Conservation (phyloP, 2,888 invertebrate genomes). For the Cosmopolites sordidus region DNA sequence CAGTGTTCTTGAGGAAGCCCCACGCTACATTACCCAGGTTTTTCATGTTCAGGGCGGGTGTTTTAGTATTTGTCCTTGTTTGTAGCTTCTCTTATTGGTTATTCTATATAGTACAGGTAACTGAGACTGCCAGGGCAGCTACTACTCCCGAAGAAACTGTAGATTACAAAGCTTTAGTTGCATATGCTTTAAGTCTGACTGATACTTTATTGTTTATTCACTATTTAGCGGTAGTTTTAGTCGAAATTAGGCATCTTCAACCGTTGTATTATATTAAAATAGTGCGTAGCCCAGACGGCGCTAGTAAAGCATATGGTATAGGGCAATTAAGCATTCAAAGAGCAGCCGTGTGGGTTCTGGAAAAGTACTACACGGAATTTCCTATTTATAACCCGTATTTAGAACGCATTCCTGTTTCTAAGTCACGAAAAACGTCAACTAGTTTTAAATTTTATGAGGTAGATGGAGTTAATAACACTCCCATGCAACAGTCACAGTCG, state of each 20-base stretch:
- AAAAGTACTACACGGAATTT: conserved; percentile 94
- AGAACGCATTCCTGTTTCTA: conserved; percentile 83
- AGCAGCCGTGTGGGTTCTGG: conserved; percentile 90
- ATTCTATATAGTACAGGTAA: conserved; percentile 91
- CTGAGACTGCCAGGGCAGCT: conserved; percentile 74
- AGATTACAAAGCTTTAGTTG: conserved; percentile 84
- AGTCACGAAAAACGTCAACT: conserved; percentile 70
- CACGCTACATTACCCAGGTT: conserved; percentile 87
- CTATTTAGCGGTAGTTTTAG: conserved; percentile 86
- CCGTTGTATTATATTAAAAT: conserved; percentile 86
- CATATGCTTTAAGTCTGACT: conserved; percentile 87
- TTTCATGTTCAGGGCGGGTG: conserved; percentile 83
- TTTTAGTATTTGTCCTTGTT: conserved; percentile 82
- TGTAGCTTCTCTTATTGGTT: conserved; percentile 97
- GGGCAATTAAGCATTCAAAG: conserved; percentile 91
- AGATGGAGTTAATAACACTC: conserved; percentile 66
- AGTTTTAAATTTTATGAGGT: conserved; percentile 98
- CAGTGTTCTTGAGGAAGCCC: conserved; percentile 80
- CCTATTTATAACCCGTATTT: conserved; percentile 95
- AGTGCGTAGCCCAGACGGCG: conserved; percentile 93
- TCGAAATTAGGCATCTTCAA: conserved; percentile 89
- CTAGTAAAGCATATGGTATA: conserved; percentile 80
- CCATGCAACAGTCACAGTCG: conserved; percentile 66
- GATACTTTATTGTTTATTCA: conserved; percentile 94
- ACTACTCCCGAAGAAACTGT: conserved; percentile 75